Percentiles rank a stretch among this genome's conserved stretches.
Conservation (phyloP, 2,797 vertebrate genomes). For the Pseudochromis fuscus region DNA sequence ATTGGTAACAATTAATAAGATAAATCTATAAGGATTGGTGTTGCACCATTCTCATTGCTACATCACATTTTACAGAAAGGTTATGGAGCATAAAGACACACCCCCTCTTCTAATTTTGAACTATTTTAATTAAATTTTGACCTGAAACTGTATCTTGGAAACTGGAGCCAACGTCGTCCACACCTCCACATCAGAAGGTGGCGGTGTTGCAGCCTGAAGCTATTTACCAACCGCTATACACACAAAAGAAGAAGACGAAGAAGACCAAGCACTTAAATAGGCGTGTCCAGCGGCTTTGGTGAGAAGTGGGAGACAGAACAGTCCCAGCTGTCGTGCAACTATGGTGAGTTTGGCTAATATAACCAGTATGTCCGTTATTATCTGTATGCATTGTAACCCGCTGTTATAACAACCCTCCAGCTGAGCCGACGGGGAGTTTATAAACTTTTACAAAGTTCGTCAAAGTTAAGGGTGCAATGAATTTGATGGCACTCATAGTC, state of each 20-base stretch:
- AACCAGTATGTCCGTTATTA: fast-evolving
- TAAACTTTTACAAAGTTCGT: not conserved
- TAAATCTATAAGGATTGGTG: too few species aligned
- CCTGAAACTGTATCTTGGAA: too few species aligned
- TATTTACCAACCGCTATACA: not conserved
- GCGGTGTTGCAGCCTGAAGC: not conserved
- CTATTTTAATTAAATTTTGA: too few species aligned
- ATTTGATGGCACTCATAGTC: not conserved
- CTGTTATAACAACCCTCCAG: not conserved
- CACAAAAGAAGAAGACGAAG: not conserved
- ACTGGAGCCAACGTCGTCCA: too few species aligned
- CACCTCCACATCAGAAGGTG: too few species aligned
- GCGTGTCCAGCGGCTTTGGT: constrained; percentile 59
- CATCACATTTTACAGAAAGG: too few species aligned
- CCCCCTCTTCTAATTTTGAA: too few species aligned
- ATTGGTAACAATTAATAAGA: too few species aligned
- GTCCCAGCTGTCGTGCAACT: constrained; percentile 8
- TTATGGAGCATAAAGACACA: too few species aligned
- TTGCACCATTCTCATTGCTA: too few species aligned
- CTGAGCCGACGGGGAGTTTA: not conserved
- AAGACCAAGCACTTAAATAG: constrained; percentile 56
- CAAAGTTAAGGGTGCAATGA: not conserved
- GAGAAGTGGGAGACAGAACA: constrained; percentile 29
- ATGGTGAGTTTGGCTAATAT: constrained; percentile 74
- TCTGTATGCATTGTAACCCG: too few species aligned